A percentile compares a stretch with the other conserved stretches of the same genome.
phyloP scores from a whole-genome alignment of 1,140 invertebrate genomes.

The Papilio xuthus region DNA sequence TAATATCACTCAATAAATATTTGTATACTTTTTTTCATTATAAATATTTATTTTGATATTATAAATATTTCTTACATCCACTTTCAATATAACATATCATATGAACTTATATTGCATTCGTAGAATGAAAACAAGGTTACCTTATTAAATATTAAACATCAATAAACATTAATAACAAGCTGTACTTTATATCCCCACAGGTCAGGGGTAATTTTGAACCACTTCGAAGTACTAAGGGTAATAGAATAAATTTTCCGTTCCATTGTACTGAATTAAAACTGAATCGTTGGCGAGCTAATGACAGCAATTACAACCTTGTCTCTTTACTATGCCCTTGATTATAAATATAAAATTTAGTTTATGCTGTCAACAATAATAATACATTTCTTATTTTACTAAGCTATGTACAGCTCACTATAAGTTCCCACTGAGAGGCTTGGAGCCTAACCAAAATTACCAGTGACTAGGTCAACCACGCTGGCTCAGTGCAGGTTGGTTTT shows the following conservation, averaged over 20 bases:
- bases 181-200: not conserved
- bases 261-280: constrained; percentile 59
- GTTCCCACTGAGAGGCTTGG: too few relatives aligned
- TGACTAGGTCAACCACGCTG: too few relatives aligned
- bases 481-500: too few relatives aligned
- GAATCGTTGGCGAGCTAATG: constrained; percentile 59
- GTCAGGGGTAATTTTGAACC: constrained; percentile 39
- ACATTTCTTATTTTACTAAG: too few relatives aligned
- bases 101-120: not conserved
- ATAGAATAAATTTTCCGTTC: constrained; percentile 65
- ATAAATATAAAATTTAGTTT: constrained; percentile 46
- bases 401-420: too few relatives aligned
- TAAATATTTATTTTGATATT: not conserved
- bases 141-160: not conserved
- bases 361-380: constrained; percentile 19
- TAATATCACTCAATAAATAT: too few relatives aligned
- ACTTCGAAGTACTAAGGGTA: constrained; percentile 39
- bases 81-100: not conserved
- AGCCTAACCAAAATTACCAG: too few relatives aligned
- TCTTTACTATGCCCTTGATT: constrained; percentile 48
- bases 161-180: constrained; percentile 14
- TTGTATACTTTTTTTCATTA: too few relatives aligned
- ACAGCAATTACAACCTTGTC: constrained; percentile 57
- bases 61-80: not conserved
- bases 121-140: not conserved